Percentiles rank a stretch among this genome's conserved stretches.
Conservation (phyloP, 1,140 invertebrate genomes). For the Drosophila navojoa region DNA sequence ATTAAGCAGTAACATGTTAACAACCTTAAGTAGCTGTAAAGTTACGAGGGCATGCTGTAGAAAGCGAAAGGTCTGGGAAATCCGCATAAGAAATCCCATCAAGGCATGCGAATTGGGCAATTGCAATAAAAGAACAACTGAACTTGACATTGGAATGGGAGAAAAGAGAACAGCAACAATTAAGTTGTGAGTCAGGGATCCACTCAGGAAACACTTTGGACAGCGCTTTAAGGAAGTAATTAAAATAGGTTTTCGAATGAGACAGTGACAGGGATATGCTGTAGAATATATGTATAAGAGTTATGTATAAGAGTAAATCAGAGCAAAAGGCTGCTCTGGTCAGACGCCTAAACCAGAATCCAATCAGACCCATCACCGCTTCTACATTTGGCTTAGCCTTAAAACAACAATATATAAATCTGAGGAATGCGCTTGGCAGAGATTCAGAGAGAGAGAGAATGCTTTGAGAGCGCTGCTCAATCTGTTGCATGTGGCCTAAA, state of each 20-base stretch:
- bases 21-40: constrained; percentile 24
- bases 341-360: too few relatives aligned
- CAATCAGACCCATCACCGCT: too few relatives aligned
- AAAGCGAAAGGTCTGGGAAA: constrained; percentile 45
- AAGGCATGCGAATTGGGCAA: constrained; percentile 8
- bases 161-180: background rate
- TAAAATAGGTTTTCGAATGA: too few relatives aligned
- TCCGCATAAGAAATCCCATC: constrained; percentile 15
- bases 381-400: too few relatives aligned
- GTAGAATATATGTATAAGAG: too few relatives aligned
- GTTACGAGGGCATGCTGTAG: constrained; percentile 29
- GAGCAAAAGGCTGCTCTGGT: too few relatives aligned
- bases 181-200: background rate
- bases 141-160: constrained; percentile 11
- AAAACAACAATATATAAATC: too few relatives aligned
- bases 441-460: background rate
- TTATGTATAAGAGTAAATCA: too few relatives aligned
- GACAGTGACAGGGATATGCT: too few relatives aligned
- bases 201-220: too few relatives aligned
- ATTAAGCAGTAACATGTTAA: constrained; percentile 14
- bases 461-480: constrained; percentile 23
- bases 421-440: constrained; percentile 2
- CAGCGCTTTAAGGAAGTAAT: too few relatives aligned
- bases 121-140: background rate
- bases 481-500: constrained; percentile 53